Percentiles rank a stretch among this genome's conserved stretches.
phyloP scores from a whole-genome alignment of 2,888 invertebrate species.

The Lasioglossum leucozonium region DNA sequence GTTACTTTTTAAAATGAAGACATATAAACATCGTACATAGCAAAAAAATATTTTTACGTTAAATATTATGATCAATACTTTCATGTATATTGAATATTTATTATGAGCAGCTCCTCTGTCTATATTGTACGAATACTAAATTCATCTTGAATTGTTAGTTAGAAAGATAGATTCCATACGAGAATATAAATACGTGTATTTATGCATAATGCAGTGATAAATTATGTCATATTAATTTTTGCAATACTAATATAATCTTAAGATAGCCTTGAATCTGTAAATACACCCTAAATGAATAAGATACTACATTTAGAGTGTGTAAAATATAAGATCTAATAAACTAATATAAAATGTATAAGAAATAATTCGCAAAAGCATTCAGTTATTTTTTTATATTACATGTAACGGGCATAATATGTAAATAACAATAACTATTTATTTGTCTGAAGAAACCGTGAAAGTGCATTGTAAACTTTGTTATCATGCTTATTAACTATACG shows the following conservation, averaged over 20 bases:
- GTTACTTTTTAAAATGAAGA: background rate
- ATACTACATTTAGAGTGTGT: conserved; percentile 50
- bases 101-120: conserved; percentile 14
- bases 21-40: background rate
- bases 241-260: conserved; percentile 33
- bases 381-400: conserved; percentile 67
- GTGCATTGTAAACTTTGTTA: conserved; percentile 36
- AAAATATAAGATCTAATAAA: conserved; percentile 40
- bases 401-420: conserved; percentile 62
- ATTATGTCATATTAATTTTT: conserved; percentile 24
- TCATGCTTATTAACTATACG: conserved; percentile 12
- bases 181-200: conserved; percentile 27
- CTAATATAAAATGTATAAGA: conserved; percentile 47
- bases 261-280: conserved; percentile 40
- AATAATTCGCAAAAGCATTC: conserved; percentile 54
- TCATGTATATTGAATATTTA: background rate
- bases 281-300: conserved; percentile 43
- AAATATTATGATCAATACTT: background rate
- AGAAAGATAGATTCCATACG: conserved; percentile 16
- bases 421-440: conserved; percentile 66
- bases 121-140: background rate
- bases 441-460: conserved; percentile 51
- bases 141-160: conserved; percentile 31
- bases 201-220: conserved; percentile 30
- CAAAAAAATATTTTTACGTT: conserved; percentile 9